Evolutionary conservation across 2,888 invertebrate genomes (phyloP), one percentile per base, ranked within the genome.

Genomic region (Craniophora ligustri): DNA sequence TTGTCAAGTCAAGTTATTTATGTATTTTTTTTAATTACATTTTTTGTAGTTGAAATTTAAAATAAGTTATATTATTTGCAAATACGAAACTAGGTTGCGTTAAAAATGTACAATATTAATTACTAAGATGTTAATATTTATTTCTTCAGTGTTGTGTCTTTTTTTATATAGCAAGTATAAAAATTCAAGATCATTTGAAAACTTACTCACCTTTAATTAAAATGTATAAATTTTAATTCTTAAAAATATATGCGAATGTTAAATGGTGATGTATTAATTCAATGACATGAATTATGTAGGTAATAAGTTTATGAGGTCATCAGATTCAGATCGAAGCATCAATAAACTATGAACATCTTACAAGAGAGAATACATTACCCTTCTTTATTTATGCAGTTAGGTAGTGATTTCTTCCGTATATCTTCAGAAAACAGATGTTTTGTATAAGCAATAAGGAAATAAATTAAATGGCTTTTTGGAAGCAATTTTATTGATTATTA

Each of bases 341-440:
- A 40, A 44, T 39, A 58, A 28, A 34, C 26, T 11, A 5, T 34
- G 19, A 42, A 26, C 11, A 39, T 39, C 5, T 21, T 36, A 10
- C 30, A 16, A 39, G 16, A 44, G 42, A 44, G 26, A 58, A 58
- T 19, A 15, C 60, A 67, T 66, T 62, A 66, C 40, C 61, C 62
- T 62, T 28, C 36, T 49, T 62, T 41, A 32, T 16, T 23, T 28
- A 42, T 31, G 14, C 23, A 32, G 28, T 58, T 34, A 13, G 16
- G 14, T 40, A 40, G 26, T 6, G 10, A 11, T 8, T 3, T 7
- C 34, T 59, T 67, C 49, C 44, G 48, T 18, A 28, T 59, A 35
- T 4, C 13, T 32, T 39, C 11, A 60, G 41, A 11, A 34, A 39
- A 21, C 18, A 47, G 16, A 0, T 16, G 14, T 31, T 63, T 57